Base-by-base conservation (phyloP, 1,140 invertebrate species). In the Periplaneta americana region DNA sequence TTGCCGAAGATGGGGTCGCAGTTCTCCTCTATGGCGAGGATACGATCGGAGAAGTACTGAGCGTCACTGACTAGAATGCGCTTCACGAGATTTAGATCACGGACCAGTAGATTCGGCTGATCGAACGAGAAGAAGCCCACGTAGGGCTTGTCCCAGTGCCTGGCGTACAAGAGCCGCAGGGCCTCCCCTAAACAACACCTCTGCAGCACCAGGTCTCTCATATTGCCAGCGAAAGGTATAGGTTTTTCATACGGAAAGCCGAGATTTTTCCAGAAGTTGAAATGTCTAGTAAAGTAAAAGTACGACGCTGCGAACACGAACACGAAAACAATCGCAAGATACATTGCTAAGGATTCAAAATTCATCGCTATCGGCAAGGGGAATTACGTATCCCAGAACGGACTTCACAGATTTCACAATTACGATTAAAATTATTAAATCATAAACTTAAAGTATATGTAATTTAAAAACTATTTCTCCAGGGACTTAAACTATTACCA, bases 1-100 rank as follows among this genome's bases (percentile, higher is more conserved):
- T 81, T 84, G 11, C 84, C 85, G 15, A 88, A 85, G 11, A 87
- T 34, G 2, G 83, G 84, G 39, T 88, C 87, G 32, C 83, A 80
- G 34, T 84, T 78, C 34, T 31, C 34, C 10, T 35, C 77, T 83
- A 75, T 78, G 34, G 34, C 28, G 48, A 81, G 15, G 83, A 74
- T 2, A 18, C 79, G 11, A 75, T 83, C 75, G 10, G 39, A 28
- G 35, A 82, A 82, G 35, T 75, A 32, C 8, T 82, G 77, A 76
- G 80, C 80, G 48, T 82, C 82, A 31, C 80, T 82, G 11, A 75
- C 75, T 11, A 75, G 75, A 57, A 75, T 31, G 31, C 11, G 13
- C 31, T 33, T 75, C 11, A 75, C 32, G 11, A 75, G 28, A 15
- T 75, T 31, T 11, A 75, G 22, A 33, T 78, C 76, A 34, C 33